Percentiles rank a stretch among this genome's conserved stretches.
Evolutionary conservation across 1,140 invertebrate species (phyloP).

Genomic region (Archivesica marissinica): DNA sequence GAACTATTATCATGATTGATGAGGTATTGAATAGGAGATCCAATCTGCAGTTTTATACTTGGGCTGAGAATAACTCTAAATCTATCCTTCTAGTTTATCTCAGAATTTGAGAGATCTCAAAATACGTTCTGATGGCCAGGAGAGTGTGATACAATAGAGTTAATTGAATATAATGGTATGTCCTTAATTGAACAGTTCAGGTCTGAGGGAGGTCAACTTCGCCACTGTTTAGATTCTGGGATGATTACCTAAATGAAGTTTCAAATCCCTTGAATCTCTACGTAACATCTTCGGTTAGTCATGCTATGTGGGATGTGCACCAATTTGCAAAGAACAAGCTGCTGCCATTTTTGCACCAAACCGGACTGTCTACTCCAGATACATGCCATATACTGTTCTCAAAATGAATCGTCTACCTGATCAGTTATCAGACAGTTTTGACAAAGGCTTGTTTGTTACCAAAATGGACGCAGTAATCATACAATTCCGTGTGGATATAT

Average conservation of each 20-base stretch:
- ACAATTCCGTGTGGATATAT: constrained; percentile 57
- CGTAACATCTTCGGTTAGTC: neutral
- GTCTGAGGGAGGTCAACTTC: neutral
- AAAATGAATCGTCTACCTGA: neutral
- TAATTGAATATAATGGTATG: neutral
- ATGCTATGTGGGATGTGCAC: constrained; percentile 6
- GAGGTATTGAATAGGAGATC: constrained; percentile 33
- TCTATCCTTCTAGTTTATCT: neutral
- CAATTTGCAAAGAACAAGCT: constrained; percentile 12
- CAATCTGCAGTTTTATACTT: constrained; percentile 8
- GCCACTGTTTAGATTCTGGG: constrained; percentile 43
- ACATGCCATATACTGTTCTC: neutral
- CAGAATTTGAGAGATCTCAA: neutral
- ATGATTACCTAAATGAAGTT: constrained; percentile 32
- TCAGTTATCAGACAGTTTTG: constrained; percentile 6
- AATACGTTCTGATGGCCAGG: neutral
- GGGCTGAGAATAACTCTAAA: neutral
- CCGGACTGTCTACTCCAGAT: neutral
- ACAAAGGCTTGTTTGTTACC: neutral
- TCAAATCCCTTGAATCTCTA: neutral
- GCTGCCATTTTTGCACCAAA: constrained; percentile 25
- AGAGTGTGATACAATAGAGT: neutral
- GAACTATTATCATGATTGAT: constrained; percentile 18
- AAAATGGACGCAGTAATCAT: constrained; percentile 23
- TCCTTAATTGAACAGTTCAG: neutral